Evolutionary conservation across 2,113 vertebrate species (phyloP).

Genomic region (Dendrocopos noguchii): DNA sequence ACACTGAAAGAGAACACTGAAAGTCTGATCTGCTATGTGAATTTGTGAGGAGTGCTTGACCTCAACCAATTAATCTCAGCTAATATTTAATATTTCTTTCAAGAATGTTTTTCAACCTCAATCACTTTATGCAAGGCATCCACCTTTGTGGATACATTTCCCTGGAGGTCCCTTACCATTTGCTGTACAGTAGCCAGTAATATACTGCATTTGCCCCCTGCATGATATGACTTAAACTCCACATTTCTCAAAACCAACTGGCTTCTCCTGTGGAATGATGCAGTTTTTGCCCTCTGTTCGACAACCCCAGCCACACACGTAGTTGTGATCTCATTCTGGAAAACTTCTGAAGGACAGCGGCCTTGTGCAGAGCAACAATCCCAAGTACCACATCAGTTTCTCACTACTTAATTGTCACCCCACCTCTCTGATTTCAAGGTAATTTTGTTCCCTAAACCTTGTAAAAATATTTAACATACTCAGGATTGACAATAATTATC

Average conservation of each 20-base stretch:
- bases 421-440: neutral
- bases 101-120: neutral
- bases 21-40: neutral
- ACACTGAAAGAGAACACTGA: neutral
- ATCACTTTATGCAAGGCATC: neutral
- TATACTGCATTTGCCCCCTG: neutral
- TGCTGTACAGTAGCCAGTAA: slow-evolving; percentile 19
- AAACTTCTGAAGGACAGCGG: slow-evolving; percentile 60
- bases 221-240: slow-evolving; percentile 9
- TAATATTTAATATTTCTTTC: neutral
- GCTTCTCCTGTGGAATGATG: slow-evolving; percentile 47
- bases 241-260: slow-evolving; percentile 50
- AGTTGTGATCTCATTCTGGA: slow-evolving; percentile 66
- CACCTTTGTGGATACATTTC: neutral
- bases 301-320: slow-evolving; percentile 53
- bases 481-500: neutral
- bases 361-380: slow-evolving; percentile 28
- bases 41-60: slow-evolving; percentile 13
- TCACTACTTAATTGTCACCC: neutral
- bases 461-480: neutral
- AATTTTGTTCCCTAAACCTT: neutral
- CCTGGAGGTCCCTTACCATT: neutral
- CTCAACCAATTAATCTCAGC: slow-evolving; percentile 17
- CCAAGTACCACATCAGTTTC: neutral
- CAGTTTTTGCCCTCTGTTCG: slow-evolving; percentile 52